Percentiles rank a stretch among this genome's conserved stretches.
These are phyloP conservation scores for Hemiprocne comata DNA, from an alignment of 2,113 vertebrate species.

Conservation along the genomic window DNA sequence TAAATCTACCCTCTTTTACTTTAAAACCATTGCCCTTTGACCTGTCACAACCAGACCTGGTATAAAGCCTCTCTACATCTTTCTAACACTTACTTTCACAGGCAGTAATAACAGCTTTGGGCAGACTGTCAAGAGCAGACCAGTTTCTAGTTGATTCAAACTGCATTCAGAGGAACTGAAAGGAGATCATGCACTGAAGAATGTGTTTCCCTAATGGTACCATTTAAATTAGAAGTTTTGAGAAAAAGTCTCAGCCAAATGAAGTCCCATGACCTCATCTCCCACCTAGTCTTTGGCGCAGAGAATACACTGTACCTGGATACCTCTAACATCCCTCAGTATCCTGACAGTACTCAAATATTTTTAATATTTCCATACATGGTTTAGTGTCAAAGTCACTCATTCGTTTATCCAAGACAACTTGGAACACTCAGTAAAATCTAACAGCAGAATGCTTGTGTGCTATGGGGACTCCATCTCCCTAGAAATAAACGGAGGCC, in stretches of 20 bases:
- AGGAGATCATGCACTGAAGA: not conserved
- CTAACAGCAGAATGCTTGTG: not conserved
- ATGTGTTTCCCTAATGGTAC: not conserved
- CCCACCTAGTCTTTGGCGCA: not conserved
- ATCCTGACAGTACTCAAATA: not conserved
- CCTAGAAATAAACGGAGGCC: not conserved
- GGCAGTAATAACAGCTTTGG: not conserved
- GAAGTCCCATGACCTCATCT: not conserved
- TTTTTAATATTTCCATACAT: not conserved
- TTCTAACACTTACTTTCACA: not conserved
- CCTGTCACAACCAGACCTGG: not conserved
- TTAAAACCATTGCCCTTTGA: fast-evolving
- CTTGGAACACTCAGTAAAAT: not conserved
- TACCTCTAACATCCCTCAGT: not conserved
- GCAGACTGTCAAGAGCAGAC: not conserved
- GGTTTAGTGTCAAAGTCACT: not conserved
- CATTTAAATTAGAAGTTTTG: not conserved
- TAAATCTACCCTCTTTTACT: not conserved
- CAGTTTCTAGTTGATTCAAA: not conserved
- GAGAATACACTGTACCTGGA: no score
- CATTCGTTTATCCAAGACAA: not conserved
- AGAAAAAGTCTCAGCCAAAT: not conserved
- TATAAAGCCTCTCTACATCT: not conserved
- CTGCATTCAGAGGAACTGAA: not conserved
- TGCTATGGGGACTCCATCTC: not conserved